These are phyloP conservation scores for Dipus sagitta DNA, from an alignment of 2,797 vertebrate species.

Conservation along the genomic window DNA sequence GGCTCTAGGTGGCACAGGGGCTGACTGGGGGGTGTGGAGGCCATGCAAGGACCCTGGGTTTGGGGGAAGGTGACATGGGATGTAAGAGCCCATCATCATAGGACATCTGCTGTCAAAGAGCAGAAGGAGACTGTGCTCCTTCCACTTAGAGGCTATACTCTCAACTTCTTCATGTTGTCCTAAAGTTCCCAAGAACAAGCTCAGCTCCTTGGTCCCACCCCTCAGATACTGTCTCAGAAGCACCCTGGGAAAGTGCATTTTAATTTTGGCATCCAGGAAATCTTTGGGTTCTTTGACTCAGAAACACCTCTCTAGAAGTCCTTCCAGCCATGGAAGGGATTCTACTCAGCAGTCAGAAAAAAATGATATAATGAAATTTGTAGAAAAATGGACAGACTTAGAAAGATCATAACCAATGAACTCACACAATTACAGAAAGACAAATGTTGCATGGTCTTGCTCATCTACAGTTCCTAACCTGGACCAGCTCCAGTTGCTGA, in stretches of 20 bases:
- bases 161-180: not conserved
- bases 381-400: no score
- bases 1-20: not conserved
- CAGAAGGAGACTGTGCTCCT: not conserved
- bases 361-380: no score
- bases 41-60: fast-evolving
- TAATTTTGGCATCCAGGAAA: not conserved
- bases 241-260: not conserved
- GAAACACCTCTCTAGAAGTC: not conserved
- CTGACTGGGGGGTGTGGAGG: not conserved
- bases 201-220: not conserved
- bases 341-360: no score
- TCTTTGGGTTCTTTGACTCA: not conserved
- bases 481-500: no score
- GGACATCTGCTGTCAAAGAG: not conserved
- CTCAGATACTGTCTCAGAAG: fast-evolving
- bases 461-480: no score
- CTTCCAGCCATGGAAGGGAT: fast-evolving
- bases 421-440: no score
- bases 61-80: fast-evolving
- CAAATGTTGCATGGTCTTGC: no score
- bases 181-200: not conserved
- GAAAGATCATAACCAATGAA: no score
- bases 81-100: fast-evolving
- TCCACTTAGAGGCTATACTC: not conserved